Base-by-base conservation (phyloP, 2,797 vertebrate species). In the Sebastes miniatus region DNA sequence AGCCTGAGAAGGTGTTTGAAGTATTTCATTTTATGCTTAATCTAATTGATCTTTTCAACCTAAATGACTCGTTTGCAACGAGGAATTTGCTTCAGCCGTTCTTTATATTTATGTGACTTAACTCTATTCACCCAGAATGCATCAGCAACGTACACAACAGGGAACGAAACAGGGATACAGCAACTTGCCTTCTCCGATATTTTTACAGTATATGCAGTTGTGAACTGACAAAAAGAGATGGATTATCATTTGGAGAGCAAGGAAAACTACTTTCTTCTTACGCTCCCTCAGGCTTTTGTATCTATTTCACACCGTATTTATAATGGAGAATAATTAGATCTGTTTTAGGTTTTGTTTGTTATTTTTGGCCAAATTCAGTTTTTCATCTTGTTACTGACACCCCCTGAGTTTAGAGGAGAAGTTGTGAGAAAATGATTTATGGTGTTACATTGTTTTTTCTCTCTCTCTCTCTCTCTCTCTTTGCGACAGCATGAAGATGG, bases 401-500 rank as follows among this genome's bases (percentile, higher is more conserved):
- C 24, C 6, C 13, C 25, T 1, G 8, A 43, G 29, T 31, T 50
- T 27, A 32, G 12, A 68, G 10, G 18, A 58, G 18, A 62, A 18
- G 29, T 36, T 11, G 13, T 61, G 31, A 50, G 47, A 54, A 68
- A 34, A 52, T 18, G 27, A 12, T 8, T 50, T 3, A 32, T 24
- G 9, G 13, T 43, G 3, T 71, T 16, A 73, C 56, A 32, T 14
- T 64, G 6, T 66, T 31, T 80, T 57, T n/a, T n/a, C n/a, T n/a
- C n/a, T n/a, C n/a, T 59, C 13, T 39, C 9, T 78, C 24, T 73
- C 4, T 75, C 4, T 67, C 22, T 52, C 4, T 39, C 24, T 77
- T 58, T 70, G 66, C 67, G 0, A 34, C 85, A 98, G 97, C 93
- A 92, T 62, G 90, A 96, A 91, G 95, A 87, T 0, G 97, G 98